Evolutionary conservation across 2,888 invertebrate genomes (phyloP).

Genomic region (Coenonympha arcania): DNA sequence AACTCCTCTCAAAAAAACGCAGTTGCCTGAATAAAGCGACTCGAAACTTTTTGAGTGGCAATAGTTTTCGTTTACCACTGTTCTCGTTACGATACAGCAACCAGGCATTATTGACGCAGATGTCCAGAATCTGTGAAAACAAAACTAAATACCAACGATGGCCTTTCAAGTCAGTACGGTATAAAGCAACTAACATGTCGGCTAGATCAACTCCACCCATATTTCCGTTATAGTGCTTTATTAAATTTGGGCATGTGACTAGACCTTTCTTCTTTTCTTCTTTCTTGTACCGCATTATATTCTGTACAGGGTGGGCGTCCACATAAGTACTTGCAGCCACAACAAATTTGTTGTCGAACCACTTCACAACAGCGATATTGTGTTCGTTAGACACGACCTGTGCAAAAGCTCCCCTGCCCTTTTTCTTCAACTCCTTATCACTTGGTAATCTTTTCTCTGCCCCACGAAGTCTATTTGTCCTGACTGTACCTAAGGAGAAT

Average conservation of each 20-base stretch:
- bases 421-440: neutral
- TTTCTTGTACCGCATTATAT: too few species aligned
- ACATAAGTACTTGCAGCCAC: neutral
- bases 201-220: neutral
- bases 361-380: neutral
- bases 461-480: neutral
- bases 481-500: neutral
- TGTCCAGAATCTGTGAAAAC: too few species aligned
- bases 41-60: too few species aligned
- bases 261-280: neutral
- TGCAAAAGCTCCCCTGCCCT: neutral
- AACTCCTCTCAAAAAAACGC: too few species aligned
- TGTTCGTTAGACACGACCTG: neutral
- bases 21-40: too few species aligned
- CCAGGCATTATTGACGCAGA: too few species aligned
- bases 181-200: neutral
- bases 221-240: neutral
- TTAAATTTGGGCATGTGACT: neutral
- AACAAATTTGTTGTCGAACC: neutral
- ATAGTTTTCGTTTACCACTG: too few species aligned
- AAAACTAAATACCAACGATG: too few species aligned
- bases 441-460: neutral
- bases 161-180: slow-evolving; percentile 5
- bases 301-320: neutral
- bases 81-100: too few species aligned